These are phyloP conservation scores for Ophioninae sp. DNA, from an alignment of 2,888 invertebrate genomes.

Conservation along the genomic window DNA sequence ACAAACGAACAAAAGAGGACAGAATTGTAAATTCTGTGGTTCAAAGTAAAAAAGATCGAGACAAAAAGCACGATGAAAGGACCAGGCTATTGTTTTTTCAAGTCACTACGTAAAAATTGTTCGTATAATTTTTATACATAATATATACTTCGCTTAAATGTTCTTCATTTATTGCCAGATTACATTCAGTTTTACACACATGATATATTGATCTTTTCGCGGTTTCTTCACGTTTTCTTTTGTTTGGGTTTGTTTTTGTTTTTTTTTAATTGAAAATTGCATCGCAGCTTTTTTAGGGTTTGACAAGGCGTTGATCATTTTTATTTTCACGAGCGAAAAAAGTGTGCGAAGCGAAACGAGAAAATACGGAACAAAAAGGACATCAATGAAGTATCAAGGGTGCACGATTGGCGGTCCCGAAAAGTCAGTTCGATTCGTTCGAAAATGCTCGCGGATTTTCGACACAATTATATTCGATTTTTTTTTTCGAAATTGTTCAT, in stretches of 20 bases:
- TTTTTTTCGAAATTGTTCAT: slow-evolving; percentile 16
- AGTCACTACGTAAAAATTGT: slow-evolving; percentile 33
- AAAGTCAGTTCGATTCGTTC: slow-evolving; percentile 19
- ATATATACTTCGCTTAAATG: slow-evolving; percentile 46
- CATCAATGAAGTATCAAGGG: slow-evolving; percentile 18
- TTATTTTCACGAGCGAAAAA: background rate
- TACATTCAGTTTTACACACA: slow-evolving; percentile 69
- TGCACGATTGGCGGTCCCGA: slow-evolving; percentile 10
- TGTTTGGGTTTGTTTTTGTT: background rate
- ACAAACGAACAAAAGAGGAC: slow-evolving; percentile 1
- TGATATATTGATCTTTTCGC: slow-evolving; percentile 58
- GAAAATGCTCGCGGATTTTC: slow-evolving; percentile 49
- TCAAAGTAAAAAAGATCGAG: background rate
- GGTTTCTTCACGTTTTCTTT: slow-evolving; percentile 48
- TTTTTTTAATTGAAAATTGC: slow-evolving; percentile 57
- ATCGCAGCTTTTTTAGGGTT: slow-evolving; percentile 46
- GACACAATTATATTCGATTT: slow-evolving; percentile 32
- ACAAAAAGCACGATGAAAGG: slow-evolving; percentile 32
- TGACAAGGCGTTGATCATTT: slow-evolving; percentile 30
- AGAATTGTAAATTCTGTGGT: slow-evolving; percentile 9
- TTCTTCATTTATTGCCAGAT: slow-evolving; percentile 65
- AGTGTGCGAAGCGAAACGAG: background rate
- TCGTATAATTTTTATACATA: slow-evolving; percentile 49
- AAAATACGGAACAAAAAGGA: slow-evolving; percentile 11
- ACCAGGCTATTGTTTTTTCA: slow-evolving; percentile 32